Conservation (phyloP, 2,797 vertebrate species). For the Galaxias olidus region DNA sequence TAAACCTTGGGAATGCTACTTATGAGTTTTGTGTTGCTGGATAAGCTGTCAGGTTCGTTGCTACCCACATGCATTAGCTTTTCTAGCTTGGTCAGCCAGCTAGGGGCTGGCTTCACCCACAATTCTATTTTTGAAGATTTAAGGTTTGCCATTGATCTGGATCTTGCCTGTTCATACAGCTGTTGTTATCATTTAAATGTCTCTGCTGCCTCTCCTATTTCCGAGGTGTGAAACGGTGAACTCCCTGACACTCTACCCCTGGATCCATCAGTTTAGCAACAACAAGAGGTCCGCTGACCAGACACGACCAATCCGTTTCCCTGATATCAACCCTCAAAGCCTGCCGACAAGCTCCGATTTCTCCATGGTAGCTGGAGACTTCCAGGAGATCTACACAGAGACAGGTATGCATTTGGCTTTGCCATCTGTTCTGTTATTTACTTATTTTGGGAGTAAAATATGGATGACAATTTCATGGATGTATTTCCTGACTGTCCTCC, state of each 20-base stretch:
- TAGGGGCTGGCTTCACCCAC: no score
- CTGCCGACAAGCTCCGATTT: constrained; percentile 90
- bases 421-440: no score
- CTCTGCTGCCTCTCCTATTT: constrained; percentile 18
- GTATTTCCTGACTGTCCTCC: not conserved
- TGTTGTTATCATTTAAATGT: not conserved
- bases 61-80: no score
- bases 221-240: constrained; percentile 93
- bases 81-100: no score
- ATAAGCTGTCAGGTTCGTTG: no score
- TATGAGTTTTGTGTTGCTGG: no score
- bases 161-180: not conserved
- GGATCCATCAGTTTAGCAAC: constrained; percentile 99
- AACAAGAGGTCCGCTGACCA: constrained; percentile 94
- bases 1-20: no score
- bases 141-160: not conserved
- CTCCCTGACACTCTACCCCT: constrained; percentile 91
- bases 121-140: no score
- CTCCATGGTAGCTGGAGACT: constrained; percentile 99
- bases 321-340: constrained; percentile 93
- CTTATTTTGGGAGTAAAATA: no score
- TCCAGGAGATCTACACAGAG: constrained; percentile 94
- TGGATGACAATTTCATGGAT: no score
- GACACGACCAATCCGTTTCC: constrained; percentile 89
- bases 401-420: constrained; percentile 75